Evolutionary conservation across 2,113 vertebrate species (phyloP).

Genomic region (Pelodiscus sinensis): DNA sequence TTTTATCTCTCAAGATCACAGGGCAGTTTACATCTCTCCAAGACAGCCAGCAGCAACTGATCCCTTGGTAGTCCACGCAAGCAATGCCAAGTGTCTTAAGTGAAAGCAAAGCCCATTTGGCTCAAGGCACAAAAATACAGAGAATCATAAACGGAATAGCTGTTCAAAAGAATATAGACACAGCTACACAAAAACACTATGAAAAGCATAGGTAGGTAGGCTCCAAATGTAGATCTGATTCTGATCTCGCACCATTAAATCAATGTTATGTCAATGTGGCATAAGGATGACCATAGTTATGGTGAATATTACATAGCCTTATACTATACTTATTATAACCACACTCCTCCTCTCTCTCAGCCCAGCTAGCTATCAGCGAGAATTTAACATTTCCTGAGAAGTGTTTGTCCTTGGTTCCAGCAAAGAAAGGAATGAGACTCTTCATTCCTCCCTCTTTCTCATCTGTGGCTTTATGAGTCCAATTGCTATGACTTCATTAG

Average conservation of each 20-base stretch:
- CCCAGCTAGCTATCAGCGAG: neutral
- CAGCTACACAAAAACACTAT: neutral
- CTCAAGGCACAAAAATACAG: slow-evolving; percentile 18
- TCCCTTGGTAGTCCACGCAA: slow-evolving; percentile 15
- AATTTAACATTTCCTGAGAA: neutral
- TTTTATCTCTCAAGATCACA: slow-evolving; percentile 33
- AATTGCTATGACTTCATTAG: neutral
- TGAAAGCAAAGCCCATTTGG: slow-evolving; percentile 54
- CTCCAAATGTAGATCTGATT: neutral
- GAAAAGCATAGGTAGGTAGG: neutral
- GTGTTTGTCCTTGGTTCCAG: neutral
- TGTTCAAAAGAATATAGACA: slow-evolving; percentile 33
- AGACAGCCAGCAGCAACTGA: slow-evolving; percentile 52
- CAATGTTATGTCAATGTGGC: neutral
- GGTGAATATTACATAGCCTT: slow-evolving; percentile 10
- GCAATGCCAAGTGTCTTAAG: slow-evolving; percentile 25
- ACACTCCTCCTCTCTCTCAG: neutral
- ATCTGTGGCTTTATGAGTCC: neutral
- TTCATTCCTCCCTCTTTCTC: neutral
- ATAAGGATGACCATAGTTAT: neutral
- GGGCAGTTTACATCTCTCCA: slow-evolving; percentile 25
- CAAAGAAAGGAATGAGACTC: neutral
- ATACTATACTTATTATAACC: slow-evolving; percentile 28
- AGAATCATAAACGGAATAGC: slow-evolving; percentile 42
- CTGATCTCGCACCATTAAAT: neutral